Evolutionary conservation across 2,113 vertebrate species (phyloP).

Genomic region (Nothocercus julius): DNA sequence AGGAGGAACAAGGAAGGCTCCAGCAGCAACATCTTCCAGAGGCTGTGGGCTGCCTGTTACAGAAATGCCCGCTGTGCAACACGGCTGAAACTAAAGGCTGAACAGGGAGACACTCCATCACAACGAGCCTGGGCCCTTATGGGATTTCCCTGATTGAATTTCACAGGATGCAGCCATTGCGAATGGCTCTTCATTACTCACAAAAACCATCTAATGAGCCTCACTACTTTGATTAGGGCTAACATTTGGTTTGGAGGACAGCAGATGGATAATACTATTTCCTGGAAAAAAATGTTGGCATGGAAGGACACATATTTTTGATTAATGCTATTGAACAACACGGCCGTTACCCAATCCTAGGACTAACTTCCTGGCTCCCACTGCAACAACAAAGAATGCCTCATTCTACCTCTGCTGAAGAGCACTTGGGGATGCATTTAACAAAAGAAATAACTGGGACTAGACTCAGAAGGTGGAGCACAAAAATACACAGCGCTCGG

Average conservation of each 20-base stretch:
- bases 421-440: not conserved
- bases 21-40: accelerated
- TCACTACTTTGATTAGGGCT: conserved; percentile 60
- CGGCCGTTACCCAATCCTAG: conserved; percentile 40
- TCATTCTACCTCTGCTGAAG: not conserved
- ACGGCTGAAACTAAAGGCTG: not conserved
- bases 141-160: conserved; percentile 77
- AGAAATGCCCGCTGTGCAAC: not conserved
- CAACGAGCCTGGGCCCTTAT: not conserved
- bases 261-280: conserved; percentile 72
- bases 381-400: conserved; percentile 35
- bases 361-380: conserved; percentile 29
- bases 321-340: conserved; percentile 56
- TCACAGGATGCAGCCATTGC: conserved; percentile 64
- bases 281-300: conserved; percentile 59
- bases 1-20: not conserved
- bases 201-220: conserved; percentile 66
- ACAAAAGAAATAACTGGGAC: not conserved
- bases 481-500: not conserved
- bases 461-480: not conserved
- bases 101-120: not conserved
- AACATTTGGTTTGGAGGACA: conserved; percentile 33
- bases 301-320: conserved; percentile 53
- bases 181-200: conserved; percentile 65
- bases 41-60: accelerated